Percentiles rank a stretch among this genome's conserved stretches.
Evolutionary conservation across 2,113 vertebrate species (phyloP).

Genomic region (Cisticola juncidis): DNA sequence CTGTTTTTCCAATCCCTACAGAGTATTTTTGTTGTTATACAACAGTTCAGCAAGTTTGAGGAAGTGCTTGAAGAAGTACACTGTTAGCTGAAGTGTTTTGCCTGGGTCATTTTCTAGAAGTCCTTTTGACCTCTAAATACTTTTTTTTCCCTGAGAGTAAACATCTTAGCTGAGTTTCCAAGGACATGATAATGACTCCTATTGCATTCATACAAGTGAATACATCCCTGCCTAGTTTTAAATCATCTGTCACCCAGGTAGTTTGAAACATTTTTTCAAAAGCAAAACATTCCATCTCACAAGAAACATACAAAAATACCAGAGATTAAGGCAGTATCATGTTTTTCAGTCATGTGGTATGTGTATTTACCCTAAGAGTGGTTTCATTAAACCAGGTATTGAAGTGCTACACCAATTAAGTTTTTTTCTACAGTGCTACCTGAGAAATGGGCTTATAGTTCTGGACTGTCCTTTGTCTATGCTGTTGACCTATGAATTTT

Average conservation of each 20-base stretch:
- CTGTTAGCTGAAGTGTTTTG: slow-evolving; percentile 9
- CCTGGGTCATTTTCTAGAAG: neutral
- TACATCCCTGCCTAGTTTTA: neutral
- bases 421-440: neutral
- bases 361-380: neutral
- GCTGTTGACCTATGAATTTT: neutral
- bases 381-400: neutral
- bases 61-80: neutral
- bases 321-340: neutral
- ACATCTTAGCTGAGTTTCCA: neutral
- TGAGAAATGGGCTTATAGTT: neutral
- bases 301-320: neutral
- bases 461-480: neutral
- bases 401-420: neutral
- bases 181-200: neutral
- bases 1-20: neutral
- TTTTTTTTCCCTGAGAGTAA: slow-evolving; percentile 17
- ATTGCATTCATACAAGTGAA: neutral
- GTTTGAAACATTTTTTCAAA: neutral
- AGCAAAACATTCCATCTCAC: neutral
- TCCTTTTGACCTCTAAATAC: slow-evolving; percentile 48
- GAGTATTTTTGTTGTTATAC: neutral
- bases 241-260: neutral
- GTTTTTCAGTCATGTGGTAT: neutral
- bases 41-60: neutral